A percentile compares a stretch with the other conserved stretches of the same genome.
phyloP scores from a whole-genome alignment of 2,113 vertebrate species.

The Nyctereutes procyonoides region DNA sequence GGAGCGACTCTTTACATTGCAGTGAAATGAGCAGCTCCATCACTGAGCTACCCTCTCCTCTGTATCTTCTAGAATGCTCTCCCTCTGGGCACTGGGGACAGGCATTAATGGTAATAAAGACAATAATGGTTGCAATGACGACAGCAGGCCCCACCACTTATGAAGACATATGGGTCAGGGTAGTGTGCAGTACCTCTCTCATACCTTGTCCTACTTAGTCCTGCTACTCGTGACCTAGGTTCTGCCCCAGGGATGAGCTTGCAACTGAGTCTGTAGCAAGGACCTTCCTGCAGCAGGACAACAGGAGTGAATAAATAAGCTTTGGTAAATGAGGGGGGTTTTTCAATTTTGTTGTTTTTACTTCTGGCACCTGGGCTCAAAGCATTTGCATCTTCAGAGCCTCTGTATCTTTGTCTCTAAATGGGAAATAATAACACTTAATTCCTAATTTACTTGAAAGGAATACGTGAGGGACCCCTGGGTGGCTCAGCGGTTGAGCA shows the following conservation, averaged over 20 bases:
- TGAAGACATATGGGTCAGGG: neutral
- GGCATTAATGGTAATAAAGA: constrained; percentile 3
- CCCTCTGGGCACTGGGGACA: neutral
- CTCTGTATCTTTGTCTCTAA: neutral
- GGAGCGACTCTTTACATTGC: neutral
- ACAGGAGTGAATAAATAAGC: neutral
- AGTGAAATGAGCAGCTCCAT: neutral
- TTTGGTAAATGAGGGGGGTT: constrained; percentile 22
- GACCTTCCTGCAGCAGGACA: neutral
- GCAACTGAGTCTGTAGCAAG: neutral
- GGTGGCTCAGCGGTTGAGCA: too few relatives aligned
- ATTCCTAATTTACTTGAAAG: neutral
- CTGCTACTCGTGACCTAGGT: neutral
- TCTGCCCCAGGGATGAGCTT: neutral
- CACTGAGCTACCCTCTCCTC: neutral
- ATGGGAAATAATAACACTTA: neutral
- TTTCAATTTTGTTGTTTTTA: neutral
- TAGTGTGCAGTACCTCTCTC: neutral
- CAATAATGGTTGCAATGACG: neutral
- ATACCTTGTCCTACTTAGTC: neutral
- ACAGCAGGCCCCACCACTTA: neutral
- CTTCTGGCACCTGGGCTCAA: neutral
- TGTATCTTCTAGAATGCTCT: constrained; percentile 7
- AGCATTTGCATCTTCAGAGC: constrained; percentile 3
- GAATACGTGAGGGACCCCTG: too few relatives aligned